These are phyloP conservation scores for Octopus bimaculoides DNA, from an alignment of 1,140 invertebrate genomes.

Conservation along the genomic window DNA sequence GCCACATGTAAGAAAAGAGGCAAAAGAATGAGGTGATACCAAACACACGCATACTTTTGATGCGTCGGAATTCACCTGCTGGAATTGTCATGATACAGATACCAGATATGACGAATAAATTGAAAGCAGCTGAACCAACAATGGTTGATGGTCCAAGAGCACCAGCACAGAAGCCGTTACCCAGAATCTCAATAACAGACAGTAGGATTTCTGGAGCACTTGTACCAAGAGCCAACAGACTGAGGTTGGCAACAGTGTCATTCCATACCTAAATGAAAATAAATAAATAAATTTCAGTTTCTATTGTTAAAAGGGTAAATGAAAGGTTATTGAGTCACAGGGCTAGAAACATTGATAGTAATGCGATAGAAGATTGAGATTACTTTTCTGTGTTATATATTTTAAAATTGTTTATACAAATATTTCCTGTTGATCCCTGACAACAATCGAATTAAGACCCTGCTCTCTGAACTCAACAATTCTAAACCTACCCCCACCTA, in stretches of 20 bases:
- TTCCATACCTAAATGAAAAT: constrained; percentile 60
- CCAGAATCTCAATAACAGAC: constrained; percentile 66
- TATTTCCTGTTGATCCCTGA: too few species aligned
- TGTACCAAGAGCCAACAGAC: constrained; percentile 68
- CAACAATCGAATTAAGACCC: too few species aligned
- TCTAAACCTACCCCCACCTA: too few species aligned
- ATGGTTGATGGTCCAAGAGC: constrained; percentile 67
- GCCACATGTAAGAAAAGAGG: constrained; percentile 69
- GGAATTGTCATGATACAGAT: constrained; percentile 64
- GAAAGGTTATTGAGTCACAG: too few species aligned
- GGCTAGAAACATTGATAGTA: too few species aligned
- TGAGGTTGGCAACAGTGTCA: constrained; percentile 70
- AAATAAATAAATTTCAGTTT: neutral
- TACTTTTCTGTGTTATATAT: too few species aligned
- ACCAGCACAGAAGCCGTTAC: constrained; percentile 61
- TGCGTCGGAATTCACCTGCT: constrained; percentile 58
- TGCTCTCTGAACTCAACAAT: too few species aligned
- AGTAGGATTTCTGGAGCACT: constrained; percentile 69
- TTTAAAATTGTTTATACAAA: too few species aligned
- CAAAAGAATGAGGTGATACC: constrained; percentile 63
- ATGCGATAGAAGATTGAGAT: too few species aligned
- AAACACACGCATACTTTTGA: constrained; percentile 64
- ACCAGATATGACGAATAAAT: constrained; percentile 64
- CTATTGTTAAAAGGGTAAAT: too few species aligned
- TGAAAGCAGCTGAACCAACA: constrained; percentile 70